Evolutionary conservation across 2,113 vertebrate genomes (phyloP), one percentile per base, ranked within the genome.

Genomic region (Corythornis madagascariensis): DNA sequence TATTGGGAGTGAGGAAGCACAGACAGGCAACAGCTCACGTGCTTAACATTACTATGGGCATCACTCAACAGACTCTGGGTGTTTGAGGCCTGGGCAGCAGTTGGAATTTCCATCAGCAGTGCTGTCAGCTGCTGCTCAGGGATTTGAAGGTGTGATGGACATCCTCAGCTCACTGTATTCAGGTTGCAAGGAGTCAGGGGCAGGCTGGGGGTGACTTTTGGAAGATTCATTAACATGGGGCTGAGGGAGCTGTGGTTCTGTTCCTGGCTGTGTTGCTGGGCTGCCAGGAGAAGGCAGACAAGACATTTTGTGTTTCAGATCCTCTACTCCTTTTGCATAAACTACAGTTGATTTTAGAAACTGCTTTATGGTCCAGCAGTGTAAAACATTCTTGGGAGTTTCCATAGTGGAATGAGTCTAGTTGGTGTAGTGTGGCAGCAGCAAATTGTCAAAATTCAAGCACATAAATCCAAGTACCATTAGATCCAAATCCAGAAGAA

Each of bases 181-280:
- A 38, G 57, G 53, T 8, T 75, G 53, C 31, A 69, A 35, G 71
- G 29, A 55, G 47, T 18, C 29, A 31, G 28, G 13, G 40, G 6
- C 52, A 42, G 79, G 63, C 48, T 22, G 55, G 66, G n/a, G 40
- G 40, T n/a, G 8, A 43, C 55, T 70, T 73, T 55, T 17, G 45
- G 28, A 35, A n/a, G 45, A 13, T 0, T 0, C 0, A 2, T 52
- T n/a, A 10, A 9, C 0, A 1, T 67, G 57, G 56, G 24, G 11
- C 52, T 70, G 47, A 72, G 29, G 59, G 65, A 61, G 45, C n/a
- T 33, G 45, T 6, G 3, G 50, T 55, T 70, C 42, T 63, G 7
- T 35, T 53, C 38, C 33, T 70, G 81, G 21, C 45, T 7, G 1
- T 4, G 13, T 63, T 1, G 0, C 33, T 86, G 77, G 13, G 55